Evolutionary conservation across 1,140 invertebrate genomes (phyloP).

Genomic region (Hylyphantes graminicola): DNA sequence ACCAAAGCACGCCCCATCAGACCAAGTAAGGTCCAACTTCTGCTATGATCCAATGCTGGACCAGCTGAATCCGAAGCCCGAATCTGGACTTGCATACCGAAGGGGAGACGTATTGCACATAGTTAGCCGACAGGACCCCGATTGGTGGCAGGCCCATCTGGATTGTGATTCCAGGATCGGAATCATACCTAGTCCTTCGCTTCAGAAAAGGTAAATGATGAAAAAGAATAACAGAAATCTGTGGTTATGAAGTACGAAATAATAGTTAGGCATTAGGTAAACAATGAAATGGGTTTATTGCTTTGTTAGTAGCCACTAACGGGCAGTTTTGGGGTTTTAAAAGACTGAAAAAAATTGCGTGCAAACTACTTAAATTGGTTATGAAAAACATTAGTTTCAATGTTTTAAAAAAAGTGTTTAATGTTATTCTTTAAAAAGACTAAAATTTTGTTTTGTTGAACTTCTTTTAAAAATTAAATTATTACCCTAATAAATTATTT

Average conservation of each 20-base stretch:
- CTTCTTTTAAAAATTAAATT: too few relatives aligned
- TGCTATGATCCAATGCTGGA: constrained; percentile 88
- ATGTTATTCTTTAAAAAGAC: too few relatives aligned
- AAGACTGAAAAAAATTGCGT: too few relatives aligned
- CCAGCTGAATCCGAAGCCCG: constrained; percentile 93
- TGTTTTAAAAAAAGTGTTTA: too few relatives aligned
- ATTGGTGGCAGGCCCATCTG: constrained; percentile 96
- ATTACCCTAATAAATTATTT: too few relatives aligned
- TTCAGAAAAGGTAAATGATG: constrained; percentile 79
- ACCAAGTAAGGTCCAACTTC: constrained; percentile 89
- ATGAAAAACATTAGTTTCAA: too few relatives aligned
- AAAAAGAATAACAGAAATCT: neutral
- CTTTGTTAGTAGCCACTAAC: too few relatives aligned
- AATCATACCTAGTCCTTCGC: constrained; percentile 89
- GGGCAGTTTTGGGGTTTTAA: too few relatives aligned
- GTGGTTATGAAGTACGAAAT: neutral
- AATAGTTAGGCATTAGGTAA: too few relatives aligned
- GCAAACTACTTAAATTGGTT: too few relatives aligned
- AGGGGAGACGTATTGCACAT: constrained; percentile 95
- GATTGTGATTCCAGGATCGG: constrained; percentile 90
- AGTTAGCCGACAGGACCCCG: constrained; percentile 92
- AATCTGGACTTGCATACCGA: constrained; percentile 90
- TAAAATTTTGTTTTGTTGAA: too few relatives aligned
- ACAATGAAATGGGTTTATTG: too few relatives aligned
- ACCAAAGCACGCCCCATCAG: constrained; percentile 70